Percentiles rank a stretch among this genome's conserved stretches.
Conservation (phyloP, 2,888 invertebrate genomes). For the Lissonota sp. region DNA sequence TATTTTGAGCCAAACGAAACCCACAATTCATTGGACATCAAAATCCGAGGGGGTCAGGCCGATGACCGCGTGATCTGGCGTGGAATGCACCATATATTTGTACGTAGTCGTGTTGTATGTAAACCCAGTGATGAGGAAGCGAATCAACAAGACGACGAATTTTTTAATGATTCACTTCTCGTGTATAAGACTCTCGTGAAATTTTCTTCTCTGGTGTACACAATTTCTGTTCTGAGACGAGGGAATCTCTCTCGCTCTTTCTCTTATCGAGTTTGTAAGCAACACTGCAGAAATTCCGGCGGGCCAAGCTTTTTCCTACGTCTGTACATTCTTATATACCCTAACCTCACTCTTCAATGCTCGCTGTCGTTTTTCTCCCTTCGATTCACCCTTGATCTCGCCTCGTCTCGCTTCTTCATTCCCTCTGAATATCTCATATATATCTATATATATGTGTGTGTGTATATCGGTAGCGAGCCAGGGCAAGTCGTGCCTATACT, state of each 20-base stretch:
- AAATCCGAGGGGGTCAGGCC: too few species aligned
- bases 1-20: too few species aligned
- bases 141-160: background rate
- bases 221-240: constrained; percentile 18
- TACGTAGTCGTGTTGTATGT: too few species aligned
- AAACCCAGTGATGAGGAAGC: background rate
- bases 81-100: too few species aligned
- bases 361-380: constrained; percentile 67
- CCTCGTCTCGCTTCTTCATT: constrained; percentile 55
- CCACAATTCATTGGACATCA: too few species aligned
- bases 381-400: constrained; percentile 62
- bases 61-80: too few species aligned
- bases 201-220: constrained; percentile 19
- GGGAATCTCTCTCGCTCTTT: constrained; percentile 36
- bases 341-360: constrained; percentile 66
- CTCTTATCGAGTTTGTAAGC: constrained; percentile 6
- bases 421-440: constrained; percentile 34
- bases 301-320: constrained; percentile 67
- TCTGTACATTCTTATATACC: constrained; percentile 66
- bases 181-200: constrained; percentile 13
- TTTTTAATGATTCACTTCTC: constrained; percentile 8
- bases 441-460: constrained; percentile 8
- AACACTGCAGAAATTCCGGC: background rate
- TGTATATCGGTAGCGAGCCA: constrained; percentile 27
- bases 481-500: constrained; percentile 47